Conservation (phyloP, 2,113 vertebrate species). For the Gobio gobio region DNA sequence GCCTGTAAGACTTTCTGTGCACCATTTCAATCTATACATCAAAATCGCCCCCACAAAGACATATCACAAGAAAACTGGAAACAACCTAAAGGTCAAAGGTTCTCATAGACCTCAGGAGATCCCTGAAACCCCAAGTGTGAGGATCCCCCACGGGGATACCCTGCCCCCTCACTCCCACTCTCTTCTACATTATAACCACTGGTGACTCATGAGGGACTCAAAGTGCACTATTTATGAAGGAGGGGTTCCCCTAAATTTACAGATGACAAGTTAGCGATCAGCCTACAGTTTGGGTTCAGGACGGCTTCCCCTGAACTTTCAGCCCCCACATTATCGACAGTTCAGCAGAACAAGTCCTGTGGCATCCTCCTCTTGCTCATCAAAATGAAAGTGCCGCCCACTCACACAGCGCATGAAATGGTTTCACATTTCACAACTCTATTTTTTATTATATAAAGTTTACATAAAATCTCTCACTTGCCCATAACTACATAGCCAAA, state of each 20-base stretch:
- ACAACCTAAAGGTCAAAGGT: conserved; percentile 50
- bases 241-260: conserved; percentile 61
- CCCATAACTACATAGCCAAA: not conserved
- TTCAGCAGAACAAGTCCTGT: conserved; percentile 25
- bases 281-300: conserved; percentile 49
- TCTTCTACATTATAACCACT: conserved; percentile 51
- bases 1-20: not conserved
- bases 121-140: conserved; percentile 66
- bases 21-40: conserved; percentile 41
- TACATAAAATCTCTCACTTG: not conserved
- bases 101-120: conserved; percentile 66
- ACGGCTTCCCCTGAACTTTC: conserved; percentile 61
- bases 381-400: conserved; percentile 46
- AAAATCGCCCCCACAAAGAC: conserved; percentile 47
- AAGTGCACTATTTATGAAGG: conserved; percentile 44
- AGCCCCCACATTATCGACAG: conserved; percentile 29
- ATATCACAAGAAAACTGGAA: conserved; percentile 51
- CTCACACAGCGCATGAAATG: conserved; percentile 25
- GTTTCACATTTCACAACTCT: conserved; percentile 48
- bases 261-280: conserved; percentile 29
- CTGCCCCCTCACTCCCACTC: conserved; percentile 64
- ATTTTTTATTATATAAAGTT: conserved; percentile 3
- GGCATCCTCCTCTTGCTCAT: conserved; percentile 30
- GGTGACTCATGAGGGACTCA: conserved; percentile 54
- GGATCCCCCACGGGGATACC: conserved; percentile 72